These are phyloP conservation scores for Simalia tracyae DNA, from an alignment of 2,797 vertebrate genomes.

Conservation along the genomic window DNA sequence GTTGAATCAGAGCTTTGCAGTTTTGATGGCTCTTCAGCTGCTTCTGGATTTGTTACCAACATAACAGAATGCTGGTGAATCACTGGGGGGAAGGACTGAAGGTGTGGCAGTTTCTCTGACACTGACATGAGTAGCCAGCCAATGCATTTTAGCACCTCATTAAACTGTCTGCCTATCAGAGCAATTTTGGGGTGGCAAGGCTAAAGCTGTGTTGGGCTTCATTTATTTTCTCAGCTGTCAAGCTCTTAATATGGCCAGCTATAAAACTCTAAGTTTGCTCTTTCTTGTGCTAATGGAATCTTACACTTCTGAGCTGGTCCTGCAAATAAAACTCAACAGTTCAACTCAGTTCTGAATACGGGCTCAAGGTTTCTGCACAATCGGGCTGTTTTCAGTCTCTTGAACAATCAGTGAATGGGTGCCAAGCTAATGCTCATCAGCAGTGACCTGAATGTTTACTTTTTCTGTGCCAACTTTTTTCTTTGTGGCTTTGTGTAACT, in stretches of 20 bases:
- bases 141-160: neutral
- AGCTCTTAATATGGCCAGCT: neutral
- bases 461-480: neutral
- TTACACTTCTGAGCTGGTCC: neutral
- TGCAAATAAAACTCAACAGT: neutral
- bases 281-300: neutral
- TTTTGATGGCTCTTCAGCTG: neutral
- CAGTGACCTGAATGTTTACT: neutral
- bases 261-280: neutral
- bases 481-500: neutral
- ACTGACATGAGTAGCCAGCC: neutral
- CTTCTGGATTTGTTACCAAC: neutral
- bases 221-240: neutral
- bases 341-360: neutral
- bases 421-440: neutral
- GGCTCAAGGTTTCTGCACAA: neutral
- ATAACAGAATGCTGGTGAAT: neutral
- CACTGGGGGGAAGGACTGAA: neutral
- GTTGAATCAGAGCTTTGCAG: neutral
- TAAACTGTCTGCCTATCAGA: neutral
- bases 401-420: neutral
- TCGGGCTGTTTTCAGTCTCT: neutral
- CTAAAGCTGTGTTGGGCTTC: neutral
- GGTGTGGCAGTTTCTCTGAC: neutral
- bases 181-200: neutral